Evolutionary conservation across 1,140 invertebrate species (phyloP), one percentile per base, ranked within the genome.

Genomic region (Meteorus sp.): DNA sequence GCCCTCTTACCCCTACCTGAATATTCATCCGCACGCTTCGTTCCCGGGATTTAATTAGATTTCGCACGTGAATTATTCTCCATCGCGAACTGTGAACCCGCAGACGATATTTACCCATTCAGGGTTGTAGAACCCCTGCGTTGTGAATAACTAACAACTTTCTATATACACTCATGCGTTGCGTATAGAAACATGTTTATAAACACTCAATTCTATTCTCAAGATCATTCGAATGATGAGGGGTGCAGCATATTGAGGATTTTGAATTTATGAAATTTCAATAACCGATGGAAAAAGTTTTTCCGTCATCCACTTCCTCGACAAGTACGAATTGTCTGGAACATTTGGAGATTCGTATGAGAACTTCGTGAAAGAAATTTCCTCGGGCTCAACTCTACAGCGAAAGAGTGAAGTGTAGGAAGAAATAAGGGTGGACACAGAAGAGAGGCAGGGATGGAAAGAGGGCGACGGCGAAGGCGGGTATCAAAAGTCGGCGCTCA

Each of bases 1-100:
- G 13, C 27, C 4, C 41, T 56, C 43, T 56, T 54, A 27, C 45
- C 25, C 19, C 19, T 44, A 50, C 25, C 20, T 54, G 53, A 43
- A 62, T 59, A 62, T 62, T 62, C 52, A 62, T 59, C 51, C 50
- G n/a, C 52, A 51, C 52, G 51, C 48, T 56, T 56, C 45, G 50
- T 54, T 61, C 37, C 44, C 31, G 11, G 44, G 44, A 56, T 60
- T 56, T 60, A 60, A 60, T 60, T 56, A 56, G 52, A 51, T 56
- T 56, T 43, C 23, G 22, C 20, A 35, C 39, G 52, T 56, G 44
- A 55, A 55, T 60, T 55, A 60, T 55, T 56, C 45, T n/a, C 25
- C 19, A 23, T 22, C 41, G 29, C 33, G 27, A 55, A 54, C 33
- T 41, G 29, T 23, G 27, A 55, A n/a, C n/a, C n/a, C n/a, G n/a